phyloP scores from a whole-genome alignment of 2,797 vertebrate genomes.

The Platyrinchus mystaceus region DNA sequence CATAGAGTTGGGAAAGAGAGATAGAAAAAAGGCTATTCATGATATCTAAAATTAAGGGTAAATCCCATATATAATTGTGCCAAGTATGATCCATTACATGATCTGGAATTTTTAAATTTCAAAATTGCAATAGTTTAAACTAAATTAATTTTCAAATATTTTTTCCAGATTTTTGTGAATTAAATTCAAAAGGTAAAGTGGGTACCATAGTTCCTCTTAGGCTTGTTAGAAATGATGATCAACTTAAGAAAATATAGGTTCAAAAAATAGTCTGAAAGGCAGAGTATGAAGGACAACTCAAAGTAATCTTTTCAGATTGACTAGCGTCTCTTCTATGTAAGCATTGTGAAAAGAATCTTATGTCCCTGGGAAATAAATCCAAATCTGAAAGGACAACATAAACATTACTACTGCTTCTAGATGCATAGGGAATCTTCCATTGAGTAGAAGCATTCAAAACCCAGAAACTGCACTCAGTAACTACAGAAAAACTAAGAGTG shows the following conservation, averaged over 20 bases:
- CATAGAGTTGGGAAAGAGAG: background rate
- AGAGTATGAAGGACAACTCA: background rate
- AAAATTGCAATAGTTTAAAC: background rate
- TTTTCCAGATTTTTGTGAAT: background rate
- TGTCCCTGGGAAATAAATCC: background rate
- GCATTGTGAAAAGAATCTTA: background rate
- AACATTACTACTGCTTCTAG: background rate
- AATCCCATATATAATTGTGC: background rate
- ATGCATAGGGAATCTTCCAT: background rate
- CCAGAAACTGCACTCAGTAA: background rate
- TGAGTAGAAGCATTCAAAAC: background rate
- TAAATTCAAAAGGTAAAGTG: background rate
- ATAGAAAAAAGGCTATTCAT: background rate
- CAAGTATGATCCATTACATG: background rate
- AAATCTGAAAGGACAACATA: background rate
- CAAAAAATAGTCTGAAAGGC: background rate
- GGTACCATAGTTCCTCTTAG: background rate
- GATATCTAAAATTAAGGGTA: background rate
- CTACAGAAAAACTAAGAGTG: background rate
- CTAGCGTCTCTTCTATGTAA: background rate
- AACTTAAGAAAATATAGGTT: background rate
- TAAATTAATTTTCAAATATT: background rate
- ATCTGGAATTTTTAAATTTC: background rate
- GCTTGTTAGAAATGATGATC: background rate
- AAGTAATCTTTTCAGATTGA: background rate